A percentile compares a stretch with the other conserved stretches of the same genome.
phyloP scores from a whole-genome alignment of 2,888 invertebrate genomes.

The Hydraecia micacea region DNA sequence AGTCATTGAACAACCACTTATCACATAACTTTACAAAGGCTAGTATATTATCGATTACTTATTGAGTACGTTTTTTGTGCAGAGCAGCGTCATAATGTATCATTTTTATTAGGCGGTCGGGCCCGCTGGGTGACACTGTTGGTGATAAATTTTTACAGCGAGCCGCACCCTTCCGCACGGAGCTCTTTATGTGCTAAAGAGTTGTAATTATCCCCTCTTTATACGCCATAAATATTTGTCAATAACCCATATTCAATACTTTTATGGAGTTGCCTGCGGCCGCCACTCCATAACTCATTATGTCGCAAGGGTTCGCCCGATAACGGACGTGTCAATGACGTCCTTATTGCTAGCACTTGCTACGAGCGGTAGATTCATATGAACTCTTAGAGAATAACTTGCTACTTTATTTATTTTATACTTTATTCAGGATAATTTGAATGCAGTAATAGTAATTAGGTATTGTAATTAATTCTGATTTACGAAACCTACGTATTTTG shows the following conservation, averaged over 20 bases:
- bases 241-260: constrained; percentile 88
- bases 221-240: constrained; percentile 90
- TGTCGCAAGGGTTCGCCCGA: constrained; percentile 82
- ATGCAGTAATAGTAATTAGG: not conserved
- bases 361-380: constrained; percentile 51
- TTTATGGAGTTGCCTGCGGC: constrained; percentile 88
- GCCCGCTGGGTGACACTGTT: constrained; percentile 81
- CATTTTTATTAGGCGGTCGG: constrained; percentile 75
- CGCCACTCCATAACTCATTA: constrained; percentile 87
- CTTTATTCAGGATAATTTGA: constrained; percentile 20
- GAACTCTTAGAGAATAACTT: constrained; percentile 5
- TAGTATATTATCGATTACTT: constrained; percentile 60
- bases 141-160: constrained; percentile 87
- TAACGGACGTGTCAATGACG: constrained; percentile 78
- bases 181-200: constrained; percentile 89
- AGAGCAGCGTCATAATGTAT: constrained; percentile 69
- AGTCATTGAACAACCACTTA: constrained; percentile 18
- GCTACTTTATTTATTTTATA: constrained; percentile 1
- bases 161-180: constrained; percentile 84
- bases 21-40: constrained; percentile 24
- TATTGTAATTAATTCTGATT: not conserved
- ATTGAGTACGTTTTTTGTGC: constrained; percentile 66
- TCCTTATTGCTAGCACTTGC: constrained; percentile 76
- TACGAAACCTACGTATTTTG: not conserved
- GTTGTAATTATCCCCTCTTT: constrained; percentile 90